These are phyloP conservation scores for Anarsia innoxiella DNA, from an alignment of 2,888 invertebrate genomes.

Conservation along the genomic window DNA sequence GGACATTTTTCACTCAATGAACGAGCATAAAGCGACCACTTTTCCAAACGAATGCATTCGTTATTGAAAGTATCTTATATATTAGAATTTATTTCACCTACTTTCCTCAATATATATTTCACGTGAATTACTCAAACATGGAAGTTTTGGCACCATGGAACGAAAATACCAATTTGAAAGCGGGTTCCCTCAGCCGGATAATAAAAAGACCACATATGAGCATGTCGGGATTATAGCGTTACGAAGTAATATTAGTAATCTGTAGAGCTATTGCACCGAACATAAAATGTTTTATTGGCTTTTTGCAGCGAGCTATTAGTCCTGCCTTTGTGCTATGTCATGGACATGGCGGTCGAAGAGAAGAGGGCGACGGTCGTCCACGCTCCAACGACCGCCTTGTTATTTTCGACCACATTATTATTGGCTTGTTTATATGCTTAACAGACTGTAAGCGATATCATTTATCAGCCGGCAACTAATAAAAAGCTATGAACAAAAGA, in stretches of 20 bases:
- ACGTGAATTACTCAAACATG: too few relatives aligned
- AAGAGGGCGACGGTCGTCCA: background rate
- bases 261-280: slow-evolving; percentile 31
- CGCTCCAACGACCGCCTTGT: background rate
- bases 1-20: too few relatives aligned
- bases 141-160: too few relatives aligned
- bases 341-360: background rate
- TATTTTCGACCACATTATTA: background rate
- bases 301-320: slow-evolving; percentile 38
- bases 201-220: too few relatives aligned
- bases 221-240: background rate
- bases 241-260: slow-evolving; percentile 31
- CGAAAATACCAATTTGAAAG: too few relatives aligned
- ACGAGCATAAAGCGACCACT: too few relatives aligned
- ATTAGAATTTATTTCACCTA: too few relatives aligned
- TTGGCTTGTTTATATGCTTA: slow-evolving; percentile 20
- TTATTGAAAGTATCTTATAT: too few relatives aligned
- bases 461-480: slow-evolving; percentile 15
- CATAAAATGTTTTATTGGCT: slow-evolving; percentile 49
- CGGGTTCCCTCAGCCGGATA: too few relatives aligned
- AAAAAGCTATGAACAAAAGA: slow-evolving; percentile 12
- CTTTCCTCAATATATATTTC: too few relatives aligned
- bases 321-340: too few relatives aligned
- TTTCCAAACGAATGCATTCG: too few relatives aligned
- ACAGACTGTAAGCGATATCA: slow-evolving; percentile 25